phyloP scores from a whole-genome alignment of 2,113 vertebrate genomes.

The Geothlypis trichas region DNA sequence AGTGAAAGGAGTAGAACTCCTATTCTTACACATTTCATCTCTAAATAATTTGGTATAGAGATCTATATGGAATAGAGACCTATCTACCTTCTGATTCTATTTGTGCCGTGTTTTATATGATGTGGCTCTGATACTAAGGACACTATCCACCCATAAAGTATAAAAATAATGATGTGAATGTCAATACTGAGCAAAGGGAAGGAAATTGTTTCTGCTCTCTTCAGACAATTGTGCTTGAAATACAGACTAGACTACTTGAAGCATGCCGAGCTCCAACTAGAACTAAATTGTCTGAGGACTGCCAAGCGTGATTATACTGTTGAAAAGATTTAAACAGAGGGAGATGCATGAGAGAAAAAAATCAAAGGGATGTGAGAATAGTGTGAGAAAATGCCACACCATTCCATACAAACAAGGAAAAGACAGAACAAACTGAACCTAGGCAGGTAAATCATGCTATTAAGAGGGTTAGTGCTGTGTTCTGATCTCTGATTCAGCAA shows the following conservation, averaged over 20 bases:
- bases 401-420: background rate
- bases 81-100: background rate
- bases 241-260: background rate
- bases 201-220: background rate
- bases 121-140: background rate
- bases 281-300: background rate
- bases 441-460: rapidly evolving
- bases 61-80: background rate
- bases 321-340: background rate
- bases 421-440: background rate
- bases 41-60: background rate
- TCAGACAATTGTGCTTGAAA: background rate
- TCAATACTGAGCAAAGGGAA: background rate
- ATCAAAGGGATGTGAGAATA: background rate
- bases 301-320: background rate
- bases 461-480: rapidly evolving
- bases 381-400: background rate
- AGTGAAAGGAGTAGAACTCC: background rate
- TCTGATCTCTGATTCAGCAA: background rate
- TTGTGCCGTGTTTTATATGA: background rate
- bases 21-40: background rate
- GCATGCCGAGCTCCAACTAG: background rate
- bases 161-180: background rate
- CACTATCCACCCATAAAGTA: background rate
- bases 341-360: background rate